A percentile compares a stretch with the other conserved stretches of the same genome.
phyloP scores from a whole-genome alignment of 2,888 invertebrate genomes.

The Nymphalis polychloros region DNA sequence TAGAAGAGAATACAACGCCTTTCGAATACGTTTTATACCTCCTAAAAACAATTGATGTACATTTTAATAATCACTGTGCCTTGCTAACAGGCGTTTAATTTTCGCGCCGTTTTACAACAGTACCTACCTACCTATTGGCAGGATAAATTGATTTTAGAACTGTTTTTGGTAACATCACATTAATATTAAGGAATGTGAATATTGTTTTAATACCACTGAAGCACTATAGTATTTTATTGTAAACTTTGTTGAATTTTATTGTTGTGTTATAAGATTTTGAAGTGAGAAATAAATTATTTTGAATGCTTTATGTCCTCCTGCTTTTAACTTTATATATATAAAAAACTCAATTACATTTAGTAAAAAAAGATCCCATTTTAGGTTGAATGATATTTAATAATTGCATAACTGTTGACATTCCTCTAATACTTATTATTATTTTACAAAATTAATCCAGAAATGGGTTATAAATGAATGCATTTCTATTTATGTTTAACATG shows the following conservation, averaged over 20 bases:
- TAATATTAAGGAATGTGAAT: not conserved
- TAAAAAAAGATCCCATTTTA: not conserved
- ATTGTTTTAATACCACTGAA: slow-evolving; percentile 9
- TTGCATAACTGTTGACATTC: slow-evolving; percentile 35
- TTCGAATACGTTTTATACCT: slow-evolving; percentile 63
- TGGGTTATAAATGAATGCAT: not conserved
- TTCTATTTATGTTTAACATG: not conserved
- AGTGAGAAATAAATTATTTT: slow-evolving; percentile 27
- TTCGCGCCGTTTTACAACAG: slow-evolving; percentile 49
- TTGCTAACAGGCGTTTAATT: slow-evolving; percentile 50
- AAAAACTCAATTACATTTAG: not conserved
- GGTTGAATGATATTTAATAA: slow-evolving; percentile 32
- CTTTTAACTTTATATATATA: not conserved
- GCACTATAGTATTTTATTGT: not conserved
- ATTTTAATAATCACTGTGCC: slow-evolving; percentile 42
- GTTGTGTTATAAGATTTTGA: slow-evolving; percentile 2
- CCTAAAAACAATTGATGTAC: slow-evolving; percentile 35
- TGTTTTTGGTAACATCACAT: not conserved
- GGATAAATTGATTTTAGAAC: not conserved
- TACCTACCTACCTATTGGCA: too few relatives aligned
- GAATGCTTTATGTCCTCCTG: slow-evolving; percentile 5
- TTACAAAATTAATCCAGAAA: slow-evolving; percentile 2
- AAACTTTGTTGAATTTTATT: slow-evolving; percentile 4
- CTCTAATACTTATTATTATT: slow-evolving; percentile 13
- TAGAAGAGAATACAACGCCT: slow-evolving; percentile 65